Base-by-base conservation (phyloP, 2,797 vertebrate genomes). In the Muscicapa comitata region DNA sequence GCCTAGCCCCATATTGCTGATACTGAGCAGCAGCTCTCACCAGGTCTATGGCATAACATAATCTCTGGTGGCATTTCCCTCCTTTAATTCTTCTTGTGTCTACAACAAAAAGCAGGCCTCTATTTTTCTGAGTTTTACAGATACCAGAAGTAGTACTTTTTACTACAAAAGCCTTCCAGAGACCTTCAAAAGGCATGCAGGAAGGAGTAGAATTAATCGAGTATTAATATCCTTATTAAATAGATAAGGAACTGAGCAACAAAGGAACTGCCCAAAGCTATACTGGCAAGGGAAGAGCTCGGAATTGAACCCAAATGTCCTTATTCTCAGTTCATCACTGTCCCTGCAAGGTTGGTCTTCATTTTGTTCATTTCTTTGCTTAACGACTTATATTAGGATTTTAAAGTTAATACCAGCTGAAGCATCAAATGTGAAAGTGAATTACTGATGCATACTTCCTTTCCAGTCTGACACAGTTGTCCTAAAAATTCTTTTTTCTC, bases 141-240 rank as follows among this genome's bases (percentile, higher is more conserved):
- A 62, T 58, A 62, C 1, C 13, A 86, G 11, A 85, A 59, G n/a
- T 58, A 77, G 33, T 71, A 51, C 10, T 35, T 93, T 66, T 68
- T 79, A 33, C 29, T 73, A 68, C 24, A 67, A 31, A 94, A 88
- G 43, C 40, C 54, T 94, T 86, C n/a, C 63, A 55, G 61, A 88
- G 17, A 42, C 58, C 68, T 77, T 92, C 43, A 66, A 78, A 90
- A 91, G 29, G 10, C 73, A 90, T 15, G 40, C 37, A 73, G 45
- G 48, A 86, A 88, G 35, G 47, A 80, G 40, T 72, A 90, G 88
- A 88, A 94, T 70, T 84, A 95, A 91, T 78, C 1, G 0, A 82
- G 18, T 94, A 95, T 90, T 94, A 95, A 93, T 93, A 94, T 67
- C 63, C 88, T 88, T 93, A 94, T 95, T 95, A 94, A 91, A 94